Base-by-base conservation (phyloP, 2,113 vertebrate genomes). In the Ammospiza caudacuta region DNA sequence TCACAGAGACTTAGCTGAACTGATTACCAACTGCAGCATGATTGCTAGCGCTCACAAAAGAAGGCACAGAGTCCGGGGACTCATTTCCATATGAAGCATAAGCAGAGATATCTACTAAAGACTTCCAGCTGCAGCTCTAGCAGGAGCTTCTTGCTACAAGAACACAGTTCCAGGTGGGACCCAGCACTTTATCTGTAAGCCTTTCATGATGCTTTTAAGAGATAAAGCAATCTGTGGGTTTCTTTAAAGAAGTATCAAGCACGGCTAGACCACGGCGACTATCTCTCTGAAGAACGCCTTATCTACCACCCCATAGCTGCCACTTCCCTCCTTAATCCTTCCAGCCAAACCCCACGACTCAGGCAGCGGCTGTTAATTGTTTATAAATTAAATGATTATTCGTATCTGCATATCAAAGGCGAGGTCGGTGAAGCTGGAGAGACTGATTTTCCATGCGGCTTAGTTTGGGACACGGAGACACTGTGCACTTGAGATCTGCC, bases 381-480 rank as follows among this genome's bases (percentile, higher is more conserved):
- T 90, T 86, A 82, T 82, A 96, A 95, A 85, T 95, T 73, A 94
- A 94, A 89, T 63, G 24, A 89, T 75, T 86, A 77, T 81, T 80
- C 62, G 5, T 61, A 96, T 91, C 64, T 94, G 82, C 91, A 87
- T 83, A 77, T 91, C 94, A 93, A 93, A 90, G 47, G 4, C 17
- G 23, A 35, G 10, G 35, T 29, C 8, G 57, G 24, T 64, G 73
- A 83, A 82, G 91, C 91, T 84, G 87, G 52, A 59, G 59, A 87
- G 44, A 6, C 72, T 7, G 59, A 93, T 89, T 92, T 77, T 87
- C 58, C 81, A 70, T 33, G 91, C 16, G 5, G 86, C 46, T 92
- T 57, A 52, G 57, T 1, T 19, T 1, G 20, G 63, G 72, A 73
- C 41, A 47, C 33, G 12, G 58, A 51, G 58, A 49, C 75, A 27